phyloP scores from a whole-genome alignment of 2,888 invertebrate genomes.

The Dasysyrphus tricinctus region DNA sequence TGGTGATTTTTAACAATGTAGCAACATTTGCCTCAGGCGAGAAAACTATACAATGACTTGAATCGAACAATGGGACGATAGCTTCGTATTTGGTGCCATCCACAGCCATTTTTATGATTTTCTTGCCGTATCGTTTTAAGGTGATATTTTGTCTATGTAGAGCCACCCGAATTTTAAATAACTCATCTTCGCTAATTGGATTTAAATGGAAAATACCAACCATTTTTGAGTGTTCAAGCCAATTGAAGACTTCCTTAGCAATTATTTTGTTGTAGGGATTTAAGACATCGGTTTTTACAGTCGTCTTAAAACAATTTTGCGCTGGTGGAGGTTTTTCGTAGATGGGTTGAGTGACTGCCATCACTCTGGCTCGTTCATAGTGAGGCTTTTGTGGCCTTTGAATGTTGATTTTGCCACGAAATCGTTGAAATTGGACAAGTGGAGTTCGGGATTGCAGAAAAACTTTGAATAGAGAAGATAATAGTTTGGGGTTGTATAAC shows the following conservation, averaged over 20 bases:
- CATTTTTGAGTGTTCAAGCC: conserved; percentile 89
- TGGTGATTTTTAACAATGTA: conserved; percentile 87
- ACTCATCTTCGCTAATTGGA: conserved; percentile 87
- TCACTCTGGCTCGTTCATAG: conserved; percentile 87
- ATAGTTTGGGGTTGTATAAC: conserved; percentile 57
- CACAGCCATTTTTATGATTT: conserved; percentile 88
- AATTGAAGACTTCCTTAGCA: conserved; percentile 88
- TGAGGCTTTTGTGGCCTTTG: conserved; percentile 89
- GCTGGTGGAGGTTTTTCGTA: conserved; percentile 85
- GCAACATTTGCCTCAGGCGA: conserved; percentile 87
- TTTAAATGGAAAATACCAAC: conserved; percentile 89
- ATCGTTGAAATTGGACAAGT: conserved; percentile 86
- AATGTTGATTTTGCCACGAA: conserved; percentile 90
- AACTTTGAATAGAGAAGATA: conserved; percentile 78
- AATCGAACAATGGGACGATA: conserved; percentile 87
- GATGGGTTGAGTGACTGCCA: conserved; percentile 87
- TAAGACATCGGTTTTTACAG: conserved; percentile 82
- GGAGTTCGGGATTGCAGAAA: conserved; percentile 83
- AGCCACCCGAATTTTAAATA: conserved; percentile 86
- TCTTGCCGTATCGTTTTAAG: conserved; percentile 87
- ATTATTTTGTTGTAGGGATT: conserved; percentile 90
- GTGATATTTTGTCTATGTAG: conserved; percentile 88
- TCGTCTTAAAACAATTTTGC: conserved; percentile 85
- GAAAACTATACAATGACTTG: conserved; percentile 88
- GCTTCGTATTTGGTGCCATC: conserved; percentile 88